Evolutionary conservation across 2,797 vertebrate species (phyloP).

Genomic region (Nannoperca obscura): DNA sequence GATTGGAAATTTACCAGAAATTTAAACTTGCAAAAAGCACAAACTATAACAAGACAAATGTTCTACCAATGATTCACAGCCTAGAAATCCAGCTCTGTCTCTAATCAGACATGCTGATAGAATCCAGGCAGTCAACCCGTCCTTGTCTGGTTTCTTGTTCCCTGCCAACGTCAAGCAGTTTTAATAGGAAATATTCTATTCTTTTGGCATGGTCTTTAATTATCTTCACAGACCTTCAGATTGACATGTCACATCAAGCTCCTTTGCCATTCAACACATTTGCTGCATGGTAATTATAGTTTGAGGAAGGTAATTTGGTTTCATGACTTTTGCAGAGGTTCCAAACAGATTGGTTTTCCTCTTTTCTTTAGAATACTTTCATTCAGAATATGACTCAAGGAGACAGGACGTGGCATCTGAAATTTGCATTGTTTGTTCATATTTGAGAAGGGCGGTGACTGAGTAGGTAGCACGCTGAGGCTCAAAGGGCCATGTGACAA

Average conservation of each 20-base stretch:
- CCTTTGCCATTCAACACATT: slow-evolving; percentile 17
- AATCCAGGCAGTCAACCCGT: background rate
- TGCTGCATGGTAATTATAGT: slow-evolving; percentile 33
- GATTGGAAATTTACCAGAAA: background rate
- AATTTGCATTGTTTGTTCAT: slow-evolving; percentile 33
- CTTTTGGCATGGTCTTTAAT: slow-evolving; percentile 38
- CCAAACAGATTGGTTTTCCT: background rate
- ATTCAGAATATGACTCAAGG: background rate
- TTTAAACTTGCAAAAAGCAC: background rate
- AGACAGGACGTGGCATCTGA: background rate
- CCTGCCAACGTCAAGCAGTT: slow-evolving; percentile 13
- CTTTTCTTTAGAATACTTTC: background rate
- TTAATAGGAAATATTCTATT: slow-evolving; percentile 41
- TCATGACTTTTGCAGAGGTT: slow-evolving; percentile 1
- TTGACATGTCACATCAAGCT: background rate
- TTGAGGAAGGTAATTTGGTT: slow-evolving; percentile 12
- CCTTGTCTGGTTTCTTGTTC: slow-evolving; percentile 15
- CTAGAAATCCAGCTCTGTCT: slow-evolving; percentile 18
- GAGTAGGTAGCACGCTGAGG: background rate
- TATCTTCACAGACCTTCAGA: slow-evolving; percentile 6
- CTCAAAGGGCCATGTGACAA: slow-evolving; percentile 18
- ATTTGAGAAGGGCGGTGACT: slow-evolving; percentile 34
- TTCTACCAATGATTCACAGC: slow-evolving; percentile 5
- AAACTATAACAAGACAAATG: background rate
- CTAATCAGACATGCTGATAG: slow-evolving; percentile 25